A percentile compares a stretch with the other conserved stretches of the same genome.
These are phyloP conservation scores for Cantharis lateralis DNA, from an alignment of 2,888 invertebrate species.

Conservation along the genomic window DNA sequence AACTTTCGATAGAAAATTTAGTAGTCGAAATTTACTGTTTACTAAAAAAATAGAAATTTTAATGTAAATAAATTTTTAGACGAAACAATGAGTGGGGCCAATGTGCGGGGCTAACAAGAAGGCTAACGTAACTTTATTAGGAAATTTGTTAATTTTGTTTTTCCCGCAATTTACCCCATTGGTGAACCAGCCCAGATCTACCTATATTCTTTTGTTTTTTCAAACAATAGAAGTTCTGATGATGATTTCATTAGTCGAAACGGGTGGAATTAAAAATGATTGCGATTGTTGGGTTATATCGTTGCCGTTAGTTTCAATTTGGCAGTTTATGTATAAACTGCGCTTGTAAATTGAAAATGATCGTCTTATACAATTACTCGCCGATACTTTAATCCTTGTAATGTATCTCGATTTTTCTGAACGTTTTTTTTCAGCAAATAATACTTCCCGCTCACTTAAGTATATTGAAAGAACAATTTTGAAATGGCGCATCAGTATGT, in stretches of 20 bases:
- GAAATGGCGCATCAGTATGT: constrained; percentile 17
- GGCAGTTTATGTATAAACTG: background rate
- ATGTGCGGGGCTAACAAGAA: too few species aligned
- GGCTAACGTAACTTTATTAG: too few species aligned
- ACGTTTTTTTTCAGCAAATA: background rate
- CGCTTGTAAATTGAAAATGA: background rate
- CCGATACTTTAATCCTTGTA: background rate
- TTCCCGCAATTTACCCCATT: too few species aligned
- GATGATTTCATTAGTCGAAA: background rate
- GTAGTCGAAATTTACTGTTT: too few species aligned
- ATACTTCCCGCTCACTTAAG: constrained; percentile 12
- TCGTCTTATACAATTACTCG: background rate
- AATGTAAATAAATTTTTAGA: too few species aligned
- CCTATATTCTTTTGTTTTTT: background rate
- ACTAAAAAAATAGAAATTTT: too few species aligned
- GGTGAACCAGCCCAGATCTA: too few species aligned
- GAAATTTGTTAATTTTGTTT: too few species aligned
- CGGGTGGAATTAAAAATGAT: background rate
- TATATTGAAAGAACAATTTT: constrained; percentile 18
- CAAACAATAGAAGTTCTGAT: background rate
- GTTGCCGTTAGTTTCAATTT: background rate
- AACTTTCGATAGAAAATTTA: too few species aligned
- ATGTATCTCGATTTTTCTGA: background rate
- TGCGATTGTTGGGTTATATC: background rate
- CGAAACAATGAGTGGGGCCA: too few species aligned